phyloP scores from a whole-genome alignment of 2,113 vertebrate species.

The Antechinus stuartii region DNA sequence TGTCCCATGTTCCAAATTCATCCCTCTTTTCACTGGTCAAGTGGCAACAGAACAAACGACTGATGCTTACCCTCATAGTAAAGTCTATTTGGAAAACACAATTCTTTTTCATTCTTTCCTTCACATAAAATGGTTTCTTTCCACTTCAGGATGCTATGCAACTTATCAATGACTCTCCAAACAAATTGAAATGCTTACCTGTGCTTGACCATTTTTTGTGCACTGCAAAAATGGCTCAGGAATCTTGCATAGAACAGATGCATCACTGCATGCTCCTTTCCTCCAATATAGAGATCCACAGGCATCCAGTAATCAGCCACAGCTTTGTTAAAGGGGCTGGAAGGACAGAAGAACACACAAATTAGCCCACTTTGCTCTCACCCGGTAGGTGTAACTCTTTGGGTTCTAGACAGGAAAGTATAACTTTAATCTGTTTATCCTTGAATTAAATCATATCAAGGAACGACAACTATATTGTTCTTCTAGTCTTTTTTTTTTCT shows the following conservation, averaged over 20 bases:
- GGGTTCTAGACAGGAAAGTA: not conserved
- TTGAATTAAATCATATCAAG: not conserved
- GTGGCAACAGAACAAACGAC: not conserved
- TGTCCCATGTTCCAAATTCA: not conserved
- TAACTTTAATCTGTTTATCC: fast-evolving
- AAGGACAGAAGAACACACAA: constrained; percentile 13
- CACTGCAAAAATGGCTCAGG: constrained; percentile 94
- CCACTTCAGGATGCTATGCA: not conserved
- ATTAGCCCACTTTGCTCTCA: not conserved
- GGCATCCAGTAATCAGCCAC: constrained; percentile 95
- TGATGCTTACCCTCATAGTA: not conserved
- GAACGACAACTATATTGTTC: not conserved
- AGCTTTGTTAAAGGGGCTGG: constrained; percentile 89
- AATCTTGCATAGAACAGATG: constrained; percentile 97
- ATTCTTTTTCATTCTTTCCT: not conserved
- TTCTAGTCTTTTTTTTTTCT: not conserved
- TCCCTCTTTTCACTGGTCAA: not conserved
- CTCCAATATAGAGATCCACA: constrained; percentile 96
- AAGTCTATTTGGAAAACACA: not conserved
- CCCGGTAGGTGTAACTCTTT: not conserved
- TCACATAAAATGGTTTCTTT: not conserved
- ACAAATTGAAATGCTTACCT: constrained; percentile 85
- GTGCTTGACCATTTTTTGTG: constrained; percentile 91
- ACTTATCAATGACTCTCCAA: not conserved
- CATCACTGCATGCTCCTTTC: constrained; percentile 98